Base-by-base conservation (phyloP, 2,797 vertebrate species). In the Galago senegalensis region DNA sequence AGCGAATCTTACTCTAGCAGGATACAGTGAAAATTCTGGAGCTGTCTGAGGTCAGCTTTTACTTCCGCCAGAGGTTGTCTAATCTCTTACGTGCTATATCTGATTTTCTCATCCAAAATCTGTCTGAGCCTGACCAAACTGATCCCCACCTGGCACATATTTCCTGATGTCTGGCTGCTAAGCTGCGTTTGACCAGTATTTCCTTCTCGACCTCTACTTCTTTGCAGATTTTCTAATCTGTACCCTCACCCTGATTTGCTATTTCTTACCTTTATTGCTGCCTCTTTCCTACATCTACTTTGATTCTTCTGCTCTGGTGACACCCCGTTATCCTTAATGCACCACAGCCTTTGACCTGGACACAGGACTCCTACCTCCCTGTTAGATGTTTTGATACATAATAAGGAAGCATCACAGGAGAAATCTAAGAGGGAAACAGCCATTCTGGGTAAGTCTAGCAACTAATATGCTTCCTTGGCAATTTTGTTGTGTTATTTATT, bases 41-140 rank as follows among this genome's bases (percentile, higher is more conserved):
- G 5, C 7, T 77, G 7, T 89, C 13, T 37, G 29, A 94, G 49
- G 49, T 85, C 53, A 94, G 17, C 40, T 84, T 96, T 94, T 81
- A 83, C 20, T 84, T 61, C 29, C 87, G 72, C 17, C 40, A 56
- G 69, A 89, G 16, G 13, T 89, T 14, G 21, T 96, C n/a, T 94
- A 92, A 94, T 93, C 63, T 81, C 23, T 27, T 85, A 16, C 87
- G n/a, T 90, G 10, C 16, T 70, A 0, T 85, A 70, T 70, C 25
- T 76, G 56, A 94, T 94, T 87, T 53, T 88, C 25, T 94, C 85
- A 5, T 85, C 37, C 63, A 85, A 82, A 87, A 88, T 7, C n/a
- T 95, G 87, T 87, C 85, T 90, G 58, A 88, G 16, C 79, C 70
- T 95, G 31, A 65, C 13, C 46, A 86, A 82, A 70, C 29, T 90